Percentiles rank a stretch among this genome's conserved stretches.
phyloP scores from a whole-genome alignment of 1,140 invertebrate genomes.

The Diprion similis region DNA sequence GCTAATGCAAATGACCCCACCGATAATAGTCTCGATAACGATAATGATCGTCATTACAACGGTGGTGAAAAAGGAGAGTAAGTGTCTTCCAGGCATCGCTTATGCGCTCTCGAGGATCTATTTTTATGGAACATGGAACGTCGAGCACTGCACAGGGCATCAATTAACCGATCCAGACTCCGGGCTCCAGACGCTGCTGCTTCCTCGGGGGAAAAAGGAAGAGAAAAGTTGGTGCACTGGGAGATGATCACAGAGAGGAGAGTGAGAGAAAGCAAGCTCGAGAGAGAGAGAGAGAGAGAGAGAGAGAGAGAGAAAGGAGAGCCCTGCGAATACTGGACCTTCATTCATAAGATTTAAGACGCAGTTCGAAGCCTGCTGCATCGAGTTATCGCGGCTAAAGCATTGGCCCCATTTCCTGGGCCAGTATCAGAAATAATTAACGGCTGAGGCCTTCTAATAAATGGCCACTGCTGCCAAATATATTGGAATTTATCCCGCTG shows the following conservation, averaged over 20 bases:
- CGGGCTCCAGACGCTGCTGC: neutral
- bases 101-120: neutral
- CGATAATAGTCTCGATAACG: neutral
- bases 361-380: neutral
- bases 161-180: neutral
- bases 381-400: neutral
- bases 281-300: too few species aligned
- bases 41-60: neutral
- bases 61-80: neutral
- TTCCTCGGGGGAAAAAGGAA: neutral
- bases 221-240: neutral
- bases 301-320: neutral
- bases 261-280: neutral
- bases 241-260: neutral
- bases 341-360: conserved; percentile 39
- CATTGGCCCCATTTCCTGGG: conserved; percentile 1
- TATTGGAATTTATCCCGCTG: neutral
- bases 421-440: conserved; percentile 3
- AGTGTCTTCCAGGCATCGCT: neutral
- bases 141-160: neutral
- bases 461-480: conserved; percentile 1
- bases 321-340: conserved; percentile 34
- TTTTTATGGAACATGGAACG: conserved; percentile 1
- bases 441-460: conserved; percentile 3
- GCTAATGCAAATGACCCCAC: neutral